Conservation (phyloP, 2,797 vertebrate species). For the Ctenosaura bakeri region DNA sequence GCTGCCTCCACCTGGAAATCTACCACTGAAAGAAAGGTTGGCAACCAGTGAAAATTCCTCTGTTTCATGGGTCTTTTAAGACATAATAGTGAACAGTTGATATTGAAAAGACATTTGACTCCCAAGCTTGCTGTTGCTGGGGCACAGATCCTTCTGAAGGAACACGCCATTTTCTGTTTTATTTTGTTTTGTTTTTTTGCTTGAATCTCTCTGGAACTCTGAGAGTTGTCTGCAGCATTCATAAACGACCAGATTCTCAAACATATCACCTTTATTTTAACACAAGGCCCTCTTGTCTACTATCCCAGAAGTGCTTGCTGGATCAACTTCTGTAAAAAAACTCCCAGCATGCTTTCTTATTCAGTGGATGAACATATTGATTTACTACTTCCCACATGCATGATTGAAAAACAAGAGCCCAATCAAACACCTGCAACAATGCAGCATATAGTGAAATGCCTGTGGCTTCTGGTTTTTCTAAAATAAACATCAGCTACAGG, state of each 20-base stretch:
- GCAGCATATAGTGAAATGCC: background rate
- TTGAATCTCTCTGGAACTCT: slow-evolving; percentile 57
- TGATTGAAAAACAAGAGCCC: background rate
- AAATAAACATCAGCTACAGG: background rate
- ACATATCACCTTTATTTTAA: slow-evolving; percentile 50
- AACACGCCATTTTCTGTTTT: background rate
- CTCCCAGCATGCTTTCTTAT: background rate
- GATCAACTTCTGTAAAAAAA: slow-evolving; percentile 4
- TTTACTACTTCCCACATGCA: background rate
- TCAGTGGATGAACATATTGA: background rate
- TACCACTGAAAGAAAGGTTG: background rate
- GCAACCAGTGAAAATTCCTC: slow-evolving; percentile 7
- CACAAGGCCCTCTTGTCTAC: slow-evolving; percentile 27
- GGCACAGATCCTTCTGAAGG: background rate
- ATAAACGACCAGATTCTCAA: slow-evolving; percentile 45
- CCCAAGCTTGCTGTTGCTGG: background rate
- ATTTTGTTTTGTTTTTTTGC: background rate
- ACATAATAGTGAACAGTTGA: background rate
- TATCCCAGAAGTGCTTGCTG: slow-evolving; percentile 19
- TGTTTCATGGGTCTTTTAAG: background rate
- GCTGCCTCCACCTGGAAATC: background rate
- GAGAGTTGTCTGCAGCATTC: slow-evolving; percentile 15
- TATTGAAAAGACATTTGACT: background rate
- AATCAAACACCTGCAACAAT: background rate
- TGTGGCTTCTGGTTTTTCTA: slow-evolving; percentile 6